Evolutionary conservation across 2,113 vertebrate genomes (phyloP).

Genomic region (Rhinichthys klamathensis): DNA sequence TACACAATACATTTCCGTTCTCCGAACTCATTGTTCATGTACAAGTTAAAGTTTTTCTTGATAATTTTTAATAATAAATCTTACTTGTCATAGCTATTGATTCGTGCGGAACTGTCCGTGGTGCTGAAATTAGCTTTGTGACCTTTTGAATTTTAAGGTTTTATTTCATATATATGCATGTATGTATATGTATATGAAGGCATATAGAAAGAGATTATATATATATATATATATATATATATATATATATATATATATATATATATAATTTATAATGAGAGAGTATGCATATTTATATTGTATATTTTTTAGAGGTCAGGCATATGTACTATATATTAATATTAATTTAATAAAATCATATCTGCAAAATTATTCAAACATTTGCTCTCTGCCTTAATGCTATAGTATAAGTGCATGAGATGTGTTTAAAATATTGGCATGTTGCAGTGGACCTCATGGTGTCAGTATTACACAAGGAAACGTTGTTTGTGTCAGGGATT

Average conservation of each 20-base stretch:
- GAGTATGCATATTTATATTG: too few relatives aligned
- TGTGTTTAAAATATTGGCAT: background rate
- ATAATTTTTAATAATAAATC: background rate
- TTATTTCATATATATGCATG: background rate
- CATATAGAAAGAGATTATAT: too few relatives aligned
- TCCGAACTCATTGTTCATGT: background rate
- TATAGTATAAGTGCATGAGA: background rate
- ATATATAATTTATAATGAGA: too few relatives aligned
- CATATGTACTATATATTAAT: background rate
- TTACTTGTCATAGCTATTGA: background rate
- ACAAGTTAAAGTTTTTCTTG: background rate
- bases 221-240: too few relatives aligned
- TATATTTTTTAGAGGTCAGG: background rate
- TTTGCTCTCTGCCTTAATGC: background rate
- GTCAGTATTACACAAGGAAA: constrained; percentile 47
- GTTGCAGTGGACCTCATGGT: constrained; percentile 37
- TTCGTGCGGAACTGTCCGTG: background rate
- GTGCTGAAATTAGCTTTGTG: background rate
- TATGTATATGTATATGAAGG: too few relatives aligned
- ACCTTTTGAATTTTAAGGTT: background rate
- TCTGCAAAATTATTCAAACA: background rate
- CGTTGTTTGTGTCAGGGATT: background rate
- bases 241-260: too few relatives aligned
- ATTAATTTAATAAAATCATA: background rate
- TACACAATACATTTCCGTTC: background rate